Evolutionary conservation across 2,888 invertebrate genomes (phyloP), one percentile per base, ranked within the genome.

Genomic region (Hirtodrosophila trivittata): DNA sequence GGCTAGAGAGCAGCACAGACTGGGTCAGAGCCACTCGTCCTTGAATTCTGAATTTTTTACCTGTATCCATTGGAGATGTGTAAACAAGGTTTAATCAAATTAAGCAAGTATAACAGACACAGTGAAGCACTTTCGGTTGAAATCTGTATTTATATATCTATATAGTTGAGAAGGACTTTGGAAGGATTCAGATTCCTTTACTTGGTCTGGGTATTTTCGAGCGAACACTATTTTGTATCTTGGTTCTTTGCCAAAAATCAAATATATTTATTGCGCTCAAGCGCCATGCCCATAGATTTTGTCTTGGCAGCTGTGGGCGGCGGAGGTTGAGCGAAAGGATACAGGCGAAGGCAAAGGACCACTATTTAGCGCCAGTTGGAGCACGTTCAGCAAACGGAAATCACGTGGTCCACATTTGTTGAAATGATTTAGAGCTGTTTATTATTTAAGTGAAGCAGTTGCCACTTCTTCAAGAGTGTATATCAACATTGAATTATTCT

Each of bases 231-330:
- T 25, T 42, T 13, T 45, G 35, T 30, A 47, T 57, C 54, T 52
- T 66, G 85, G 75, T 65, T 52, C 51, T 49, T 47, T 81, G 82
- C 85, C 82, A 77, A 67, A 62, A 62, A 88, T 89, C 83, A 87
- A 87, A 77, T 74, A 74, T 86, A 89, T 89, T 89, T 89, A 89
- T 89, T 87, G 87, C 86, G 74, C 77, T 87, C 80, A 87, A 89
- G 85, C 86, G 88, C 85, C 87, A 71, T 80, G 81, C 83, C 87
- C 89, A 89, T 89, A 89, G 82, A 86, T 89, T 82, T 59, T 67
- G 60, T 60, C 65, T 74, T 65, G 76, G 66, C 83, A 84, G 75
- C 66, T 76, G 67, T 21, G 37, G 52, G 55, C 30, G 38, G 26
- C 21, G n/a, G n/a, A n/a, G n/a, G n/a, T n/a, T n/a, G n/a, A 38